Base-by-base conservation (phyloP, 2,888 invertebrate genomes). In the Hypercompe scribonia region DNA sequence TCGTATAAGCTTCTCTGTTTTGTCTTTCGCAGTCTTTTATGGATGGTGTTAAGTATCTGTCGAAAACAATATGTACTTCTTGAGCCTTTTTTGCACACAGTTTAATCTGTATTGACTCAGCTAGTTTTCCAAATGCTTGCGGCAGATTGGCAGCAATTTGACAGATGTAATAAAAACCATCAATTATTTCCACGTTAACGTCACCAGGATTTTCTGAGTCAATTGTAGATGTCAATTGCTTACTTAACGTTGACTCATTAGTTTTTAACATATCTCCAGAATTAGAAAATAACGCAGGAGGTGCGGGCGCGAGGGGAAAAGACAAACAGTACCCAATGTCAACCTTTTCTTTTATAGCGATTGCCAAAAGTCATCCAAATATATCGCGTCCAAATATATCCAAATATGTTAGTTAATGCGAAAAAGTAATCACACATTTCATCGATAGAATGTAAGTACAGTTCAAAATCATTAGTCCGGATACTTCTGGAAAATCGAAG, bases 341-440 rank as follows among this genome's bases (percentile, higher is more conserved):
- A 39, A 85, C 81, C 83, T 89, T 86, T 78, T 89, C 84, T 0
- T 87, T 71, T 4, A 89, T 7, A 77, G 76, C n/a, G n/a, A n/a
- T n/a, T n/a, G n/a, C n/a, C n/a, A n/a, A n/a, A n/a, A n/a, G n/a
- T n/a, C n/a, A n/a, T n/a, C n/a, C n/a, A n/a, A n/a, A n/a, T n/a
- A n/a, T n/a, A n/a, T n/a, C 83, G 78, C 85, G 81, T 81, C n/a
- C n/a, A n/a, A n/a, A n/a, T n/a, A n/a, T n/a, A n/a, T n/a, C n/a
- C n/a, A n/a, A n/a, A n/a, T n/a, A n/a, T n/a, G n/a, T n/a, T n/a
- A n/a, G n/a, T n/a, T n/a, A n/a, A n/a, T n/a, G n/a, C n/a, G n/a
- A n/a, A n/a, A n/a, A n/a, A n/a, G n/a, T n/a, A n/a, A n/a, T n/a
- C n/a, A n/a, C n/a, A n/a, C n/a, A n/a, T n/a, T n/a, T n/a, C n/a